Evolutionary conservation across 2,113 vertebrate genomes (phyloP).

Genomic region (Butorides virescens): DNA sequence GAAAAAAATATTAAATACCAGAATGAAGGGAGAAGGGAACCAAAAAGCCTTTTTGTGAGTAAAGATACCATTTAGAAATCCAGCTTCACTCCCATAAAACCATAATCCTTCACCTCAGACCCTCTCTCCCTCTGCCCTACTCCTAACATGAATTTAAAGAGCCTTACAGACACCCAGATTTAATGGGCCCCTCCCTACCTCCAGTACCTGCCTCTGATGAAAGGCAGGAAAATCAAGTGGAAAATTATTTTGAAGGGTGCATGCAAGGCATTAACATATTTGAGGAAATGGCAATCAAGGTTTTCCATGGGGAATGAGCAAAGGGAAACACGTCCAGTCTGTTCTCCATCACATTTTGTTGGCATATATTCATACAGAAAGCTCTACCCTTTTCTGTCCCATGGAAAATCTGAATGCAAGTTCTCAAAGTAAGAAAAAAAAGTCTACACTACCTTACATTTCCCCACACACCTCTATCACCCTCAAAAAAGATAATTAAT

Average conservation of each 20-base stretch:
- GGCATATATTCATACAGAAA: not conserved
- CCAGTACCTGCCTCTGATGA: constrained; percentile 36
- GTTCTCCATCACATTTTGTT: constrained; percentile 2
- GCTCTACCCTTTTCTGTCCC: not conserved
- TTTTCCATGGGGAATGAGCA: constrained; percentile 21
- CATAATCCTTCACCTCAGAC: not conserved
- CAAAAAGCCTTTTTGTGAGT: not conserved
- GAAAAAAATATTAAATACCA: not conserved
- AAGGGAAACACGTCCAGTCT: not conserved
- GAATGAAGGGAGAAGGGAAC: not conserved
- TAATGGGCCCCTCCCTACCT: constrained; percentile 37
- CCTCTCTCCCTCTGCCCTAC: not conserved
- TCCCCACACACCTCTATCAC: not conserved
- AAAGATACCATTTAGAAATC: not conserved
- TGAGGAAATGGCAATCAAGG: constrained; percentile 50
- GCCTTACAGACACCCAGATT: not conserved
- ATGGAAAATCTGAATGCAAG: not conserved
- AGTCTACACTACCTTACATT: not conserved
- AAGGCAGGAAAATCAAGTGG: constrained; percentile 57
- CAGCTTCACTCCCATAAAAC: not conserved
- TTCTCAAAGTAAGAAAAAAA: not conserved
- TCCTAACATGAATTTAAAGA: not conserved
- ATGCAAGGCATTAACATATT: constrained; percentile 30
- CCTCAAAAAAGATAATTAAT: not conserved
- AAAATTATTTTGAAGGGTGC: constrained; percentile 39